A percentile compares a stretch with the other conserved stretches of the same genome.
phyloP scores from a whole-genome alignment of 2,888 invertebrate species.

The Acronicta alni region DNA sequence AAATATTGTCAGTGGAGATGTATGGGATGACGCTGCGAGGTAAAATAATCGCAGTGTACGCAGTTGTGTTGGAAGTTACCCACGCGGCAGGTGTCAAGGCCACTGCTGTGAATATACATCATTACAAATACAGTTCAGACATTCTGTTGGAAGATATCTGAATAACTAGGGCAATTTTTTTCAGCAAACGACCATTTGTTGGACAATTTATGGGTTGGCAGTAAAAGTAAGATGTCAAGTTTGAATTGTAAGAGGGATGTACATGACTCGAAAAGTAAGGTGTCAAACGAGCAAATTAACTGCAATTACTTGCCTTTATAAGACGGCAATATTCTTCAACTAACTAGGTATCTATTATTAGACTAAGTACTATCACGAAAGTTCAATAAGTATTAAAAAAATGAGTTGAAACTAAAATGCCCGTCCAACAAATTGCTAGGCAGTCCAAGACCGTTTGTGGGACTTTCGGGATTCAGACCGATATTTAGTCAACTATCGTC shows the following conservation, averaged over 20 bases:
- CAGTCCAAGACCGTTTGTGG: too few relatives aligned
- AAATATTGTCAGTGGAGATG: conserved; percentile 78
- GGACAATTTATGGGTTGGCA: conserved; percentile 56
- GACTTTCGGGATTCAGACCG: too few relatives aligned
- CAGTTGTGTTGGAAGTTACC: conserved; percentile 60
- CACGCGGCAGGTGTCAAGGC: conserved; percentile 77
- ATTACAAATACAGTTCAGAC: conserved; percentile 66
- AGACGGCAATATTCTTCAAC: too few relatives aligned
- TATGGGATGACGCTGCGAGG: conserved; percentile 69
- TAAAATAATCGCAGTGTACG: conserved; percentile 69
- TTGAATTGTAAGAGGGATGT: conserved; percentile 33
- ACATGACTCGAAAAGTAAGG: background rate
- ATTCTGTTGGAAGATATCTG: conserved; percentile 58
- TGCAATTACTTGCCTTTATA: too few relatives aligned
- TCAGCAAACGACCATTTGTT: conserved; percentile 56
- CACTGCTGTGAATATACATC: conserved; percentile 75
- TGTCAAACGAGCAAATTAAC: background rate
- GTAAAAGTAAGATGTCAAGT: conserved; percentile 72
- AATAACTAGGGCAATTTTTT: conserved; percentile 58
- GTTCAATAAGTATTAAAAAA: too few relatives aligned
- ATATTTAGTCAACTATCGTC: too few relatives aligned
- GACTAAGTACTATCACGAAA: too few relatives aligned
- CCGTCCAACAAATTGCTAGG: too few relatives aligned
- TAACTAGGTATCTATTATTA: too few relatives aligned
- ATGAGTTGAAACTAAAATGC: too few relatives aligned